phyloP scores from a whole-genome alignment of 2,113 vertebrate species.

The Gyps fulvus region DNA sequence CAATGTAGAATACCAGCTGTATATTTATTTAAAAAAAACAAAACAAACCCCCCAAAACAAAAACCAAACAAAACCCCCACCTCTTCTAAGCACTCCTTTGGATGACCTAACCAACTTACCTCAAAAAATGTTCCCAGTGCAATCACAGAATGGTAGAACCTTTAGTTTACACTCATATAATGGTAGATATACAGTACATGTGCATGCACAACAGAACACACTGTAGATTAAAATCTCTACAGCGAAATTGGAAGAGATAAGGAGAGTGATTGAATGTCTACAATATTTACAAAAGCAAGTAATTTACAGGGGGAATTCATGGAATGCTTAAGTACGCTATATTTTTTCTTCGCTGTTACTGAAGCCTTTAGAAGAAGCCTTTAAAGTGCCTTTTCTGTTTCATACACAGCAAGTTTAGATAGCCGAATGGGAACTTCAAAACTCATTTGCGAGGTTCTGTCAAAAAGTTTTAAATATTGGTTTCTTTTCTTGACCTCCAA shows the following conservation, averaged over 20 bases:
- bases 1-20: neutral
- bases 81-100: neutral
- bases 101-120: neutral
- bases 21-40: neutral
- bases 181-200: neutral
- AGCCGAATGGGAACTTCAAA: neutral
- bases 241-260: constrained; percentile 27
- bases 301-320: neutral
- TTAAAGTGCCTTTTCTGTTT: neutral
- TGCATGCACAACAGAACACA: neutral
- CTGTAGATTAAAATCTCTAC: constrained; percentile 27
- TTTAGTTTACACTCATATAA: neutral
- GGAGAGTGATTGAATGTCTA: neutral
- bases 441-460: neutral
- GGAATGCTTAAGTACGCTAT: neutral
- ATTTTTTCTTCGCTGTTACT: neutral
- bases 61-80: neutral
- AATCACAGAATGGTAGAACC: neutral
- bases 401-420: neutral
- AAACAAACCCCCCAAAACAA: neutral
- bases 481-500: neutral
- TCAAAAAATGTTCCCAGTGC: neutral
- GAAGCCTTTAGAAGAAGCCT: neutral
- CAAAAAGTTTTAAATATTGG: neutral
- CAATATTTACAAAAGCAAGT: constrained; percentile 30